These are phyloP conservation scores for Platynereis dumerilii DNA, from an alignment of 2,888 invertebrate species.

Conservation along the genomic window DNA sequence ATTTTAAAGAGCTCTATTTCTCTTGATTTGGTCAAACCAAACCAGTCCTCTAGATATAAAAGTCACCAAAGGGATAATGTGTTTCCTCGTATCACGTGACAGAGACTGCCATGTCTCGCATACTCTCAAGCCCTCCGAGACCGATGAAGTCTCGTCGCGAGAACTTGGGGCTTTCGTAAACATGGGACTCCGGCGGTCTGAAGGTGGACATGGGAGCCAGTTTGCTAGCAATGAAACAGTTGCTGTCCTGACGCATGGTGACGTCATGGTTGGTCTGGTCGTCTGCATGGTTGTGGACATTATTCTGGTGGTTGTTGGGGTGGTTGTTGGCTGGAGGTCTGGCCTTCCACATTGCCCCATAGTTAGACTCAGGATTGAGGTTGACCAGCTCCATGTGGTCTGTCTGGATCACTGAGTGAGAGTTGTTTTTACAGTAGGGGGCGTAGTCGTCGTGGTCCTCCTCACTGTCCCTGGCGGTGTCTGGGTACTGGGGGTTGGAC, in stretches of 20 bases:
- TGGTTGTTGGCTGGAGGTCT: constrained; percentile 13
- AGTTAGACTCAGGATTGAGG: constrained; percentile 19
- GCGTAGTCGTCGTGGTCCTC: constrained; percentile 19
- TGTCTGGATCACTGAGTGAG: constrained; percentile 3
- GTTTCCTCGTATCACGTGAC: too few relatives aligned
- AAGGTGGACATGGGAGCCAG: constrained; percentile 14
- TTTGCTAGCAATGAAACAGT: constrained; percentile 9
- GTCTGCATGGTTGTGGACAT: constrained; percentile 1
- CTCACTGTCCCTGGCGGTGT: constrained; percentile 16
- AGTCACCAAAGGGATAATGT: too few relatives aligned
- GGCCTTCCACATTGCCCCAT: constrained; percentile 23
- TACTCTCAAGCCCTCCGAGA: too few relatives aligned
- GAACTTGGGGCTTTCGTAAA: constrained; percentile 25
- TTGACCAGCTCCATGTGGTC: constrained; percentile 24
- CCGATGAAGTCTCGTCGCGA: constrained; percentile 1
- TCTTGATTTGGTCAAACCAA: too few relatives aligned
- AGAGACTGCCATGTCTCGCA: too few relatives aligned
- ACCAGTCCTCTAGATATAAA: too few relatives aligned
- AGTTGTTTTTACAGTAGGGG: constrained; percentile 22
- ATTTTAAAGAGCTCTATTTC: too few relatives aligned
- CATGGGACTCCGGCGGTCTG: constrained; percentile 20
- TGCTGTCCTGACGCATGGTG: constrained; percentile 7
- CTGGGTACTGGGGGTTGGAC: constrained; percentile 10
- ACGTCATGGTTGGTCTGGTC: neutral
- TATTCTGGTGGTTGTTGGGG: too few relatives aligned